Evolutionary conservation across 2,113 vertebrate genomes (phyloP).

Genomic region (Mandrillus leucophaeus): DNA sequence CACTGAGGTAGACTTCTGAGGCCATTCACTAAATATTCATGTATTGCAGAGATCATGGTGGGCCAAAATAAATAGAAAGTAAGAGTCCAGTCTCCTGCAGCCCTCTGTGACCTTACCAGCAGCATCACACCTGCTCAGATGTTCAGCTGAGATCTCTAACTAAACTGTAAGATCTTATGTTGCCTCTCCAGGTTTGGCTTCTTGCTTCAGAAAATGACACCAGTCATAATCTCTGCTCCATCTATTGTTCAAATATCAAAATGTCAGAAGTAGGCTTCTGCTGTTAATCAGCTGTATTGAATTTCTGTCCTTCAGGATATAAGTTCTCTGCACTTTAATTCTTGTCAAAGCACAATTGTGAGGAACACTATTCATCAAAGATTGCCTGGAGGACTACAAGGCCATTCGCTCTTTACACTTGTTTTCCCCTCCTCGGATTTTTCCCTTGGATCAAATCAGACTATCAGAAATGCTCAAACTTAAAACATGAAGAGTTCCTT

Average conservation of each 20-base stretch:
- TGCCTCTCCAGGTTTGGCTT: neutral
- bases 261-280: neutral
- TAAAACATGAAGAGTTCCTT: neutral
- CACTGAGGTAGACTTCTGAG: neutral
- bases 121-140: neutral
- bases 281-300: neutral
- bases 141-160: neutral
- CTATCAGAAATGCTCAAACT: neutral
- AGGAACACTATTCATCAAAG: neutral
- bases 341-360: neutral
- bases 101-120: neutral
- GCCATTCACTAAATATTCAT: neutral
- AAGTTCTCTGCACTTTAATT: neutral
- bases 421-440: neutral
- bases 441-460: neutral
- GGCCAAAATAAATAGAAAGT: neutral
- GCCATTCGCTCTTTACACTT: neutral
- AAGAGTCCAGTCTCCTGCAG: neutral
- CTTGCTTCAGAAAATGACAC: conserved; percentile 26
- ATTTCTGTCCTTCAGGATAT: conserved; percentile 5
- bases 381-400: neutral
- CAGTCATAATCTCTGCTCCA: neutral
- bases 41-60: neutral
- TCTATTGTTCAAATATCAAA: neutral
- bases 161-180: neutral